Conservation (phyloP, 2,888 invertebrate species). For the Chaetogeoica ovagalla region DNA sequence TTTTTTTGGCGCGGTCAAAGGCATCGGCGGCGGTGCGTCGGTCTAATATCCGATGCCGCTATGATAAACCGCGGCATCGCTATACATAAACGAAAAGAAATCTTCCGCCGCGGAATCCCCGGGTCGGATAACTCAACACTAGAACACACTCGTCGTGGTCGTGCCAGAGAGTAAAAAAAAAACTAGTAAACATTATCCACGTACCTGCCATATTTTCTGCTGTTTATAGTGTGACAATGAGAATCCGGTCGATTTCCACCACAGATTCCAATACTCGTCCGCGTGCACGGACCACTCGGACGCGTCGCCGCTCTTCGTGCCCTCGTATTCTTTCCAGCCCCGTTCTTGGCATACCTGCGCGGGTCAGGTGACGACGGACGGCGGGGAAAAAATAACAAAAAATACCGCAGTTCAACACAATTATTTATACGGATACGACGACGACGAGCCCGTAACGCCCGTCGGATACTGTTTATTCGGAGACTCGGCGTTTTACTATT, state of each 20-base stretch:
- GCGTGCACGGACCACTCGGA: slow-evolving; percentile 33
- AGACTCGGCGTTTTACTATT: too few species aligned
- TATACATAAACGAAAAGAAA: not conserved
- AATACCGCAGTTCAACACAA: too few species aligned
- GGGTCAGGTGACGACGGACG: too few species aligned
- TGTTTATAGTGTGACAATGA: slow-evolving; percentile 69
- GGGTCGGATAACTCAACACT: slow-evolving; percentile 7
- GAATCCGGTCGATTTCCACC: slow-evolving; percentile 82
- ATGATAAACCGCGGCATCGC: too few species aligned
- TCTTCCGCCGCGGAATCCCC: not conserved
- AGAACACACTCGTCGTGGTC: too few species aligned
- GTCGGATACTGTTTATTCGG: too few species aligned
- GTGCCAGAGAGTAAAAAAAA: not conserved
- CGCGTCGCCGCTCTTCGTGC: slow-evolving; percentile 56
- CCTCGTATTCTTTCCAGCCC: slow-evolving; percentile 77
- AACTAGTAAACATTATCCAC: not conserved
- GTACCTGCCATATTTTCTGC: slow-evolving; percentile 73
- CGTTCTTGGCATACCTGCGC: slow-evolving; percentile 64
- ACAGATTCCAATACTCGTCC: slow-evolving; percentile 71
- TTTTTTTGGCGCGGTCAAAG: slow-evolving; percentile 28
- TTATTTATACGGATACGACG: too few species aligned
- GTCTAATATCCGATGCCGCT: slow-evolving; percentile 14
- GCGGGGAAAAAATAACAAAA: too few species aligned
- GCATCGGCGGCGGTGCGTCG: not conserved
- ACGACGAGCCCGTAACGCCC: too few species aligned